Conservation (phyloP, 1,140 invertebrate species). For the Drosophila kepulauana region DNA sequence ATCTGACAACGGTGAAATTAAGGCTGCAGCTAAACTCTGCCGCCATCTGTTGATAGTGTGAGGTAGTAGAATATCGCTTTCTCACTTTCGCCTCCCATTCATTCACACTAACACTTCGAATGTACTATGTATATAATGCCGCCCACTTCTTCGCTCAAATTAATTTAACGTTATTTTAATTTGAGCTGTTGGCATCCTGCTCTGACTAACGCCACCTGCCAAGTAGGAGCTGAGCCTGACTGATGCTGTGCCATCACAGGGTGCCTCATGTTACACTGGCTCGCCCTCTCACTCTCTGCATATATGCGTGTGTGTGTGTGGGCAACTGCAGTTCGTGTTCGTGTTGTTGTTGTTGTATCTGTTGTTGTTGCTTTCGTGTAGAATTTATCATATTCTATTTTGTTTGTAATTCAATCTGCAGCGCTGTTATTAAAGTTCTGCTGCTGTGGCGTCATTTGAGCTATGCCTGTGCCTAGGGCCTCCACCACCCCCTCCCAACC, state of each 20-base stretch:
- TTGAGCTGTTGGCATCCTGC: conserved; percentile 55
- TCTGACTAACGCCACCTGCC: conserved; percentile 45
- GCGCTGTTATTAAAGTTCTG: conserved; percentile 81
- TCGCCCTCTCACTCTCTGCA: conserved; percentile 8
- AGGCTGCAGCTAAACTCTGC: conserved; percentile 24
- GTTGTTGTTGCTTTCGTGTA: conserved; percentile 70
- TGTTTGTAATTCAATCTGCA: conserved; percentile 77
- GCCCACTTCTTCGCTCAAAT: conserved; percentile 71
- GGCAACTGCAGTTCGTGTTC: conserved; percentile 32
- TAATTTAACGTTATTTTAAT: conserved; percentile 83
- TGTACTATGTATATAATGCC: conserved; percentile 38
- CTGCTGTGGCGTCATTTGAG: conserved; percentile 76
- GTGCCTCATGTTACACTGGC: conserved; percentile 67
- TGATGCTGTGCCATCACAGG: conserved; percentile 59
- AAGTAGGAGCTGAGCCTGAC: conserved; percentile 26
- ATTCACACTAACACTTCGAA: not conserved
- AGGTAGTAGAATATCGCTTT: not conserved
- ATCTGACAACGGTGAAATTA: conserved; percentile 17
- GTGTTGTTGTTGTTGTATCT: conserved; percentile 66
- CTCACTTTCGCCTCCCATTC: not conserved
- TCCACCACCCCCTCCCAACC: not conserved
- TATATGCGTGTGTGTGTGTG: conserved; percentile 18
- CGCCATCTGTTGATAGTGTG: conserved; percentile 26
- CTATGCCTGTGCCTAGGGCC: conserved; percentile 29
- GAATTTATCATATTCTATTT: conserved; percentile 83